Conservation (phyloP, 2,888 invertebrate species). For the Macrosoma leucophasiata region DNA sequence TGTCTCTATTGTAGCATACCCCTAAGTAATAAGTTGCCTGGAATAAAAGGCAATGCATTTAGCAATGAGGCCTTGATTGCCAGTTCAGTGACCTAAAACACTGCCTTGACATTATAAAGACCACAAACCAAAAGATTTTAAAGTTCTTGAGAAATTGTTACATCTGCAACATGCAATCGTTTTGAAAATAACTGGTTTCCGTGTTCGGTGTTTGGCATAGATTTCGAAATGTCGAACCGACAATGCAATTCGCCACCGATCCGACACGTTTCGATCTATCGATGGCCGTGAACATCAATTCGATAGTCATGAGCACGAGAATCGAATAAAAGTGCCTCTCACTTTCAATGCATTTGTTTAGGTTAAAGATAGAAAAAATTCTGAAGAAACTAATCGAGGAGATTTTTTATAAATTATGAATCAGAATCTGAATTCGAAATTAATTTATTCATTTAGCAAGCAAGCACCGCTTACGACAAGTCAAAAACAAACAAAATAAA, state of each 20-base stretch:
- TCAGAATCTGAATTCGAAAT: no score
- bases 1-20: no score
- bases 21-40: no score
- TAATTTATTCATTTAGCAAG: neutral
- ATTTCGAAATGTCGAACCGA: constrained; percentile 28
- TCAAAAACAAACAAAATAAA: constrained; percentile 17
- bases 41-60: no score
- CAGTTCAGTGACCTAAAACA: no score
- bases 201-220: constrained; percentile 18
- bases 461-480: neutral
- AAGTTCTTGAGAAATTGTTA: no score
- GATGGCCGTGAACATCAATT: constrained; percentile 43
- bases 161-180: no score
- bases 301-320: constrained; percentile 34
- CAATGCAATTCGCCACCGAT: constrained; percentile 30
- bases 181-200: constrained; percentile 10
- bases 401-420: no score
- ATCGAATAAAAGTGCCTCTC: constrained; percentile 34
- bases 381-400: neutral
- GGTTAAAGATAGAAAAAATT: neutral
- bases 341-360: constrained; percentile 25
- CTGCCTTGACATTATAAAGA: no score
- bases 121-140: no score
- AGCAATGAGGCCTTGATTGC: no score
- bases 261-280: constrained; percentile 30